Evolutionary conservation across 1,140 invertebrate species (phyloP), one percentile per base, ranked within the genome.

Genomic region (Periplaneta americana): DNA sequence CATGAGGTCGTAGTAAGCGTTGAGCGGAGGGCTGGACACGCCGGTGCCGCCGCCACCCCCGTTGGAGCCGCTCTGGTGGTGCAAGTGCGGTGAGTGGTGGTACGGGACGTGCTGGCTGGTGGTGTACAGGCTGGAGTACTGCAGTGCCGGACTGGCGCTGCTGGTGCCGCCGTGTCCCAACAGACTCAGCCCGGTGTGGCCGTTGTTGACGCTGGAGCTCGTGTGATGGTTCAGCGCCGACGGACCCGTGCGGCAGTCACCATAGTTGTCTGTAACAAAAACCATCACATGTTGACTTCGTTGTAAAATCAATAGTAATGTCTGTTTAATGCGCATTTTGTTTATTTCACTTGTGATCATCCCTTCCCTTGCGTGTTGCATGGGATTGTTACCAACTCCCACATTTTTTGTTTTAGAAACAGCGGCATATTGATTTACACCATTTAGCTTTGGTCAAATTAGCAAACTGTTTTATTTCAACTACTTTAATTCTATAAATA

Each of bases 1-100:
- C 32, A 80, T 80, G 34, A 80, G 31, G 66, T 80, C 48, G 17
- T 80, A 80, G 48, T 80, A 80, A 17, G 32, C 11, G 34, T 48
- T 34, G 77, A 39, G 13, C 1, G 28, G 28, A 28, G 28, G 13
- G 35, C 35, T 78, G 1, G 13, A 15, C 28, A 78, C 17, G 13
- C 18, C 77, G 13, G 35, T 48, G 5, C 18, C 22, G 8, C 77
- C 22, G 13, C 77, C 35, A 28, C 77, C 77, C 4, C 18, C 22
- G 8, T 34, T 13, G 13, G 33, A 13, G 15, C 77, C 77, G 28
- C 48, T 66, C 48, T 66, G 48, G 28, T 66, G 48, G 22, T 66
- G 22, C 6, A 66, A n/a, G 28, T 66, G 48, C 28, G 48, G 48
- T 6, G 48, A 66, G 28, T 66, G 22, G 22, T 66, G 48, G 22